Evolutionary conservation across 2,888 invertebrate species (phyloP).

Genomic region (Morpho deidamia): DNA sequence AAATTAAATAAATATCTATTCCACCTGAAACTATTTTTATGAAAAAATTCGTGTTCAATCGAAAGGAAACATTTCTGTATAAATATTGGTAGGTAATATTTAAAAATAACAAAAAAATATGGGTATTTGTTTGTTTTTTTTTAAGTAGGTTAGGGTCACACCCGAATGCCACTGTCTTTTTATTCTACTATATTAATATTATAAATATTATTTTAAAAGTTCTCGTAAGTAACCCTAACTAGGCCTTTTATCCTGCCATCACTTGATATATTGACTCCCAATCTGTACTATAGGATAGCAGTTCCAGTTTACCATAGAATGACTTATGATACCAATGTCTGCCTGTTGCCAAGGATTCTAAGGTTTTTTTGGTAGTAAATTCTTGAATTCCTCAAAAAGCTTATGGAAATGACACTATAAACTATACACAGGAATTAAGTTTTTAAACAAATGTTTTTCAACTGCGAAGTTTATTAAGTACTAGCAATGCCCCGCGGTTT

Average conservation of each 20-base stretch:
- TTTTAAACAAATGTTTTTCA: background rate
- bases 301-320: slow-evolving; percentile 29
- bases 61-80: too few relatives aligned
- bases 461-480: background rate
- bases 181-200: too few relatives aligned
- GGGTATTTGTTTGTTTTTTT: too few relatives aligned
- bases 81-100: too few relatives aligned
- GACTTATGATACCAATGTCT: slow-evolving; percentile 27
- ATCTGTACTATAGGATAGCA: slow-evolving; percentile 25
- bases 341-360: slow-evolving; percentile 14
- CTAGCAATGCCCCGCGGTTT: too few relatives aligned
- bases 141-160: too few relatives aligned
- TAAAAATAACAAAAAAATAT: too few relatives aligned
- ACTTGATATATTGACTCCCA: slow-evolving; percentile 33
- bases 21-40: too few relatives aligned
- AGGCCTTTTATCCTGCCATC: slow-evolving; percentile 29
- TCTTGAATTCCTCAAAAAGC: slow-evolving; percentile 4
- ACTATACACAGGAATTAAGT: background rate
- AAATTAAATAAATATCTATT: too few relatives aligned
- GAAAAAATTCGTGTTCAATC: too few relatives aligned
- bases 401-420: slow-evolving; percentile 4
- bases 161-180: too few relatives aligned
- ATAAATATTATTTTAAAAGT: background rate
- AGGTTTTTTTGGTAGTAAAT: slow-evolving; percentile 10
- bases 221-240: slow-evolving; percentile 17